Base-by-base conservation (phyloP, 1,140 invertebrate species). In the Lordiphosa mommai region DNA sequence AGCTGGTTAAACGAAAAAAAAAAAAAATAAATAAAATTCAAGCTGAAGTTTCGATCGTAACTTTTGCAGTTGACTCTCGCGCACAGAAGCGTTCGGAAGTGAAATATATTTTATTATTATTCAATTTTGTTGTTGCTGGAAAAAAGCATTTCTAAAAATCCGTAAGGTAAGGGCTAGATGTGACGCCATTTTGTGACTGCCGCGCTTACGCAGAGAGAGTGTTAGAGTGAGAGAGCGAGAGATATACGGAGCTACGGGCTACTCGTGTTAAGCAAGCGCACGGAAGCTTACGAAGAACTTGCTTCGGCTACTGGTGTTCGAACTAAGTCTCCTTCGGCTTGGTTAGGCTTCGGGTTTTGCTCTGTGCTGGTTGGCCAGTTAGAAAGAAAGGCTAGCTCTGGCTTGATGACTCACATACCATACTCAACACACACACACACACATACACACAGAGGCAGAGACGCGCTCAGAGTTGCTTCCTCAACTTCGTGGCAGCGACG, bases 41-140 rank as follows among this genome's bases (percentile, higher is more conserved):
- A 80, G 82, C 86, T 86, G 73, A 88, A 88, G 74, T 88, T 87
- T 85, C 77, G 86, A 88, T 88, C 86, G 86, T 88, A 88, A 88
- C 86, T 88, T 43, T 86, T 88, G 86, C 86, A 88, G 86, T 88
- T 87, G 82, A 88, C 79, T 85, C 71, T 88, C 68, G 86, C 79
- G 86, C 82, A 88, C 86, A 84, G 86, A 88, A 88, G 86, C 86
- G 86, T 88, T 88, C 86, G 86, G 86, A 88, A 88, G 86, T 88
- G 86, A 74, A 88, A 88, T 86, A 88, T 88, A 86, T 86, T 88
- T 86, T 88, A 88, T 88, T 88, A 88, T 85, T 84, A 85, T 79
- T 48, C 49, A 48, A 55, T 30, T n/a, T 56, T 61, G 32, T 64
- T 38, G 58, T 57, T 44, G 27, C 20, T 38, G 32, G 16, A 33